These are phyloP conservation scores for Gastracanthus pulcherrimus DNA, from an alignment of 2,888 invertebrate genomes.

Conservation along the genomic window DNA sequence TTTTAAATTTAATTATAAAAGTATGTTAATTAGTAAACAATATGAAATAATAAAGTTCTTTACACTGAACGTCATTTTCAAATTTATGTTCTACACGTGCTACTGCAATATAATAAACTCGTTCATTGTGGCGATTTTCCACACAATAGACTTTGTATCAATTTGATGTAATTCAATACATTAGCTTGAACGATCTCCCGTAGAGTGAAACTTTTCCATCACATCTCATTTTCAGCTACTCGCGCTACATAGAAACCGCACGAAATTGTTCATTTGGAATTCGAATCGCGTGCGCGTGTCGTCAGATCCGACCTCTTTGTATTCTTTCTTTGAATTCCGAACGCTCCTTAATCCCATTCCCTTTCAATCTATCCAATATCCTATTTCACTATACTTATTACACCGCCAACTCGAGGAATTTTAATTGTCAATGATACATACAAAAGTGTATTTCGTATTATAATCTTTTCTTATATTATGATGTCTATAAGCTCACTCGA, in stretches of 20 bases:
- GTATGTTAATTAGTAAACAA: neutral
- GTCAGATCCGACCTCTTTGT: constrained; percentile 56
- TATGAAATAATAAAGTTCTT: neutral
- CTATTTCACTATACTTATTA: constrained; percentile 48
- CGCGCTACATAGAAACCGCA: constrained; percentile 15
- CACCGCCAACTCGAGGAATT: constrained; percentile 50
- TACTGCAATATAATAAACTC: neutral
- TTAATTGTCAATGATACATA: constrained; percentile 54
- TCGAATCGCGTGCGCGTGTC: constrained; percentile 64
- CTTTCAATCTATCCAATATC: constrained; percentile 42
- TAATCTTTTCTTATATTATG: neutral
- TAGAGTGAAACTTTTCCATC: constrained; percentile 47
- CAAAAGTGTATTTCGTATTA: neutral
- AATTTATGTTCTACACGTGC: neutral
- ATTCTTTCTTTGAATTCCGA: constrained; percentile 39
- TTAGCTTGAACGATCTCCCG: constrained; percentile 42
- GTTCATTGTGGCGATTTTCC: constrained; percentile 45
- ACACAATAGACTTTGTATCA: constrained; percentile 42
- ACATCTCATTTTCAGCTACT: constrained; percentile 42
- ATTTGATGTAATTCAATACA: constrained; percentile 51
- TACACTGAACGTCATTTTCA: too few species aligned
- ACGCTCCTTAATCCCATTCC: constrained; percentile 31
- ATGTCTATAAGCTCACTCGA: too few species aligned
- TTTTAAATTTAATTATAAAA: neutral
- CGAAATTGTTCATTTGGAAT: constrained; percentile 68